Evolutionary conservation across 2,797 vertebrate genomes (phyloP), one percentile per base, ranked within the genome.

Genomic region (Micrastur ruficollis): DNA sequence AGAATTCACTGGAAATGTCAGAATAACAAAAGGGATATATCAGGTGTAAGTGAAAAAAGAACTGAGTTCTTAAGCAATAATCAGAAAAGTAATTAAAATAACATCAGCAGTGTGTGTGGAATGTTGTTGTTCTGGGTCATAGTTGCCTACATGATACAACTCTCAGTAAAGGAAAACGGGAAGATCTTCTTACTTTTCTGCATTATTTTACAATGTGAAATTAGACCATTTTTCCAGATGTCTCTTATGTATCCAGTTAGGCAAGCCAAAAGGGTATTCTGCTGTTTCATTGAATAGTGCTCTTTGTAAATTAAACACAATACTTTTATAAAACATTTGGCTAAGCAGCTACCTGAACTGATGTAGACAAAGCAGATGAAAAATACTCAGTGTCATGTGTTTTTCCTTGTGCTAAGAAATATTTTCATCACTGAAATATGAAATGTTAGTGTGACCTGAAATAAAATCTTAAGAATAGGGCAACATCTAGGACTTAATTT

Each of bases 221-320:
- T 93, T 58, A 89, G 42, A 79, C 71, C 32, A 65, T 74, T 96
- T 97, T 96, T 95, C 96, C 97, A 97, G 92, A 97, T 97, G 97
- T 94, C 32, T 92, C 50, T 84, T 89, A 75, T 70, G 23, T 90
- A 86, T 93, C 75, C 84, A 96, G 34, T 42, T 94, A 89, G 87
- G 50, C 65, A 89, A 88, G 62, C 75, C 94, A 95, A 85, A 89
- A 90, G 47, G 23, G 38, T 94, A 93, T 85, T 97, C 85, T 97
- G 94, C 52, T 95, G 52, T 95, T 97, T 96, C 91, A 94, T 74
- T 96, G 92, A 95, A 91, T 70, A 78, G 82, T 86, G 25, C 38
- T 90, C 89, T 95, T 96, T 94, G 84, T 91, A 95, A 90, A 94
- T 92, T 93, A 86, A 85, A 47, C 56, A 67, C 40, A 78, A 80